Percentiles rank a stretch among this genome's conserved stretches.
Conservation (phyloP, 92 coral and sea anemone species). For the Desmophyllum pertusum region DNA sequence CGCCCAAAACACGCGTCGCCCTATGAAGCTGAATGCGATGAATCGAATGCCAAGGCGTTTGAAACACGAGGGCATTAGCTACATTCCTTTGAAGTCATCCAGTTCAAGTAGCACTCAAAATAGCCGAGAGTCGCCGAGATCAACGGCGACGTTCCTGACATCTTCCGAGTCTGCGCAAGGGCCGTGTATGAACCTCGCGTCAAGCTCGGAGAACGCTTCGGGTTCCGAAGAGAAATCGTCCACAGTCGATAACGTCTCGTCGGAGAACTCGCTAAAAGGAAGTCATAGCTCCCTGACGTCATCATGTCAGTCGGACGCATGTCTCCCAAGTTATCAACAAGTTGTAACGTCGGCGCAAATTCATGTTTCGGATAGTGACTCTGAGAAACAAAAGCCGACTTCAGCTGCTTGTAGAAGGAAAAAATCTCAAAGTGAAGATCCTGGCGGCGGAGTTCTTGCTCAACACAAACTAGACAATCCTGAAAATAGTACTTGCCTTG, state of each 20-base stretch:
- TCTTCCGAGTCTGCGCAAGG: constrained; percentile 80
- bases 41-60: constrained; percentile 43
- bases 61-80: constrained; percentile 63
- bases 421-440: constrained; percentile 17
- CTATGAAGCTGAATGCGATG: constrained; percentile 49
- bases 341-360: constrained; percentile 72
- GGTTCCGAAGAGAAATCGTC: constrained; percentile 75
- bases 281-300: constrained; percentile 78
- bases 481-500: background rate
- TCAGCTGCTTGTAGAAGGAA: background rate
- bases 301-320: constrained; percentile 75
- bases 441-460: constrained; percentile 33
- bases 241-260: constrained; percentile 66
- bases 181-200: constrained; percentile 62
- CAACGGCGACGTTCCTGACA: constrained; percentile 85
- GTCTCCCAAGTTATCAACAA: constrained; percentile 64
- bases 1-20: constrained; percentile 23
- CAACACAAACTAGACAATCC: constrained; percentile 18
- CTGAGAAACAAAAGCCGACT: constrained; percentile 49
- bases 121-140: constrained; percentile 85
- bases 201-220: constrained; percentile 71
- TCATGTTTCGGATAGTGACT: constrained; percentile 86
- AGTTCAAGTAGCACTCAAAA: constrained; percentile 89
- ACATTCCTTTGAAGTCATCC: constrained; percentile 74
- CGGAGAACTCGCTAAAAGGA: constrained; percentile 84